Evolutionary conservation across 2,113 vertebrate genomes (phyloP).

Genomic region (Salvelinus fontinalis): DNA sequence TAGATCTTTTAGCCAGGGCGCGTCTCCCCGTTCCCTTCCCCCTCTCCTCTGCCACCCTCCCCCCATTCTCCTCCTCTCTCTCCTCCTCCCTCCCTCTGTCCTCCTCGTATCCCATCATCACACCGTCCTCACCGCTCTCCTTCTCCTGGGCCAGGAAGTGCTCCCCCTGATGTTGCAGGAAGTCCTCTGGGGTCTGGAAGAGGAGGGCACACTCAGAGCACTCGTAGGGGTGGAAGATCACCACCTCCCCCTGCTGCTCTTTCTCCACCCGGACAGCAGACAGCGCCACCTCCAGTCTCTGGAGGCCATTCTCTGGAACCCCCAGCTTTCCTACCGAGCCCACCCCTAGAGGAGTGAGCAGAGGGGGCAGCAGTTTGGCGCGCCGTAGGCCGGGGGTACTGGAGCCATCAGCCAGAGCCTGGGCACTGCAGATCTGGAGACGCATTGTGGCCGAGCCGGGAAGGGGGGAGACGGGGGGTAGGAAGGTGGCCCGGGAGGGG

Average conservation of each 20-base stretch:
- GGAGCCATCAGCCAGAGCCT: conserved; percentile 71
- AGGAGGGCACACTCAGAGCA: conserved; percentile 86
- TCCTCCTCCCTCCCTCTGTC: conserved; percentile 60
- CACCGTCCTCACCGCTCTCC: conserved; percentile 71
- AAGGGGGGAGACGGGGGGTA: conserved; percentile 58
- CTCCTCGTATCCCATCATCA: conserved; percentile 78
- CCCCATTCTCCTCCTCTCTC: conserved; percentile 25
- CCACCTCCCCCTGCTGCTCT: conserved; percentile 62
- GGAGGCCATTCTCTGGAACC: conserved; percentile 46
- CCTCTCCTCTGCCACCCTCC: conserved; percentile 4
- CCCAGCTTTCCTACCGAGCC: conserved; percentile 17
- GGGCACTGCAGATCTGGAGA: conserved; percentile 78
- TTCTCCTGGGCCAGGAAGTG: conserved; percentile 86
- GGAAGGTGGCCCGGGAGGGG: conserved; percentile 49
- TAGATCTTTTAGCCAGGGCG: not conserved
- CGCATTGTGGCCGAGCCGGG: conserved; percentile 76
- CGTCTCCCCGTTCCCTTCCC: conserved; percentile 43
- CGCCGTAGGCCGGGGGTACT: conserved; percentile 36
- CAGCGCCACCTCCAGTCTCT: conserved; percentile 61
- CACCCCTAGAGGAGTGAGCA: conserved; percentile 43
- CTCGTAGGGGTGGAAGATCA: conserved; percentile 84
- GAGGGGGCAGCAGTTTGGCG: conserved; percentile 56
- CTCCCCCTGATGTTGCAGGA: conserved; percentile 87
- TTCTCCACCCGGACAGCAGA: conserved; percentile 28
- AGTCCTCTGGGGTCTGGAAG: conserved; percentile 86